These are phyloP conservation scores for Struthidea cinerea DNA, from an alignment of 2,113 vertebrate species.

Conservation along the genomic window DNA sequence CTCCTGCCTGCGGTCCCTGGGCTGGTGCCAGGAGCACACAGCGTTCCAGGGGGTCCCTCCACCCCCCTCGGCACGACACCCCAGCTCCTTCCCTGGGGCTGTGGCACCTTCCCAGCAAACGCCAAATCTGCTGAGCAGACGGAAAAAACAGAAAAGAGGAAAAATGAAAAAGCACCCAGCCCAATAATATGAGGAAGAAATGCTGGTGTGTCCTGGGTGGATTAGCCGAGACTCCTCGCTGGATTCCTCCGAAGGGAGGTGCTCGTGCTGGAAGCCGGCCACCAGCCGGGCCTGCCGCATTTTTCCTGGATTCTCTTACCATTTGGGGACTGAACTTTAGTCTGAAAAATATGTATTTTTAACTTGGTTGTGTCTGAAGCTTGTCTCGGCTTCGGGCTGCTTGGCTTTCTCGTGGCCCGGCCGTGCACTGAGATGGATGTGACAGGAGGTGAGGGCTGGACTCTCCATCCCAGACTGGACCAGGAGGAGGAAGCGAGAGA, in stretches of 20 bases:
- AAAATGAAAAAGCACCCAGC: background rate
- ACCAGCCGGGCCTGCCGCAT: slow-evolving; percentile 36
- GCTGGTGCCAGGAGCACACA: background rate
- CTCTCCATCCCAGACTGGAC: accelerated
- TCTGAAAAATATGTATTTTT: slow-evolving; percentile 36
- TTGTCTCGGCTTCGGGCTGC: background rate
- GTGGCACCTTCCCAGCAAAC: background rate
- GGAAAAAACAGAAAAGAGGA: background rate
- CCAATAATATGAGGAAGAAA: slow-evolving; percentile 33
- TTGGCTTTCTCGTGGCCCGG: background rate
- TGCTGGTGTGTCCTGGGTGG: slow-evolving; percentile 53
- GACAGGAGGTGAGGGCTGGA: background rate
- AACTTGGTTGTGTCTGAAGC: background rate
- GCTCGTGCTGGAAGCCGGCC: background rate
- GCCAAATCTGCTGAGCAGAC: background rate
- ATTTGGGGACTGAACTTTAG: slow-evolving; percentile 53
- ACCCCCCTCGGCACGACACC: accelerated
- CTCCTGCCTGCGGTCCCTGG: background rate
- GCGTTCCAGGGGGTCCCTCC: background rate
- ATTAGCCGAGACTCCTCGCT: slow-evolving; percentile 45
- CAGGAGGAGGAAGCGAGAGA: background rate
- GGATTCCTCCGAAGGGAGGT: slow-evolving; percentile 64
- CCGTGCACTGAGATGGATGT: accelerated
- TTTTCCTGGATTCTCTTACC: slow-evolving; percentile 50
- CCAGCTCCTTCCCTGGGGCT: accelerated